Evolutionary conservation across 2,888 invertebrate genomes (phyloP), one percentile per base, ranked within the genome.

Genomic region (Polydrusus cervinus): DNA sequence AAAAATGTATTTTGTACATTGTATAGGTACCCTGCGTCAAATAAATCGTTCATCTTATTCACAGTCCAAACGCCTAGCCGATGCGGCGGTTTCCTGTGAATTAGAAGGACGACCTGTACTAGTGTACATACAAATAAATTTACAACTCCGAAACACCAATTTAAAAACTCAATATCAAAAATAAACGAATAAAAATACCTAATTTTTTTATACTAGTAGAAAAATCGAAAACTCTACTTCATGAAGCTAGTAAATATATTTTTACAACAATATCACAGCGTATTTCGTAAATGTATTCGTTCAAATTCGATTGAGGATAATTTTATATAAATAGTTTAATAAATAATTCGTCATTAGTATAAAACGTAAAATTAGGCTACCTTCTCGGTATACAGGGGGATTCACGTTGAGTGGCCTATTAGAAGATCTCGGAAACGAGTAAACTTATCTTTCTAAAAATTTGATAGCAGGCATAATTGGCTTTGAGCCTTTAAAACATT

Each of bases 261-360:
- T 25, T 49, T 38, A 25, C 1, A 49, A 14, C 14, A 49, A 71
- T 71, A 71, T 71, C 71, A 71, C 71, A 71, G 71, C 43, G 55
- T 65, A 9, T 62, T 55, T 57, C 57, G 68, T 68, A 68, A 55
- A 67, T 67, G n/a, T 68, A 18, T 60, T 60, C 57, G 38, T 38
- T 60, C n/a, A 60, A 3, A 18, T 60, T 60, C 38, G 38, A 18
- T 51, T 20, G 18, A 51, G 3, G 20, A 51, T 51, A 18, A 49
- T n/a, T 47, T 47, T 25, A 25, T 25, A 25, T n/a, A n/a, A n/a
- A 43, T n/a, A 45, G 6, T 45, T n/a, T 45, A 34, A 34, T 34
- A 34, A 34, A 34, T 34, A 34, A 34, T 11, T 43, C 8, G 43
- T n/a, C 43, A 43, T 6, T n/a, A n/a, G 2, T 43, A n/a, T 43